These are phyloP conservation scores for Pasiphila rectangulata DNA, from an alignment of 2,888 invertebrate species.

Conservation along the genomic window DNA sequence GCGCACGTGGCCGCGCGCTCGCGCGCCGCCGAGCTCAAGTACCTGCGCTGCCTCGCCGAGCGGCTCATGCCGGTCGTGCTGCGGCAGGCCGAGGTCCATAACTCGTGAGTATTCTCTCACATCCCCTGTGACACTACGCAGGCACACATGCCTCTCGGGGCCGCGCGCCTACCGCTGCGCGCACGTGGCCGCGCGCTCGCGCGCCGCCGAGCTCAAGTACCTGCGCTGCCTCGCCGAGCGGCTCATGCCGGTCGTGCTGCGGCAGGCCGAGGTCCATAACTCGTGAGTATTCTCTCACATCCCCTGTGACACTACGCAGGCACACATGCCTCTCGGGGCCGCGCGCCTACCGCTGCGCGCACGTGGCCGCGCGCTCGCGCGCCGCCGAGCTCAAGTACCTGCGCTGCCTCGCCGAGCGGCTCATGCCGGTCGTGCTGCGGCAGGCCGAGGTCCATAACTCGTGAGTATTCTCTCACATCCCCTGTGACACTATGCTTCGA, in stretches of 20 bases:
- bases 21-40: conserved; percentile 83
- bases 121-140: no score
- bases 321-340: no score
- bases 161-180: conserved; percentile 18
- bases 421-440: no score
- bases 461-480: no score
- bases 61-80: conserved; percentile 83
- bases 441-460: no score
- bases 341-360: no score
- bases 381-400: no score
- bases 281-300: conserved; percentile 64
- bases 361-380: no score
- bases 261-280: conserved; percentile 75
- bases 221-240: conserved; percentile 82
- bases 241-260: conserved; percentile 82
- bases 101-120: conserved; percentile 67
- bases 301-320: no score
- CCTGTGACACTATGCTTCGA: no score
- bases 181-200: conserved; percentile 84
- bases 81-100: conserved; percentile 74
- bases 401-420: no score
- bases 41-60: conserved; percentile 82
- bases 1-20: conserved; percentile 84
- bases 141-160: conserved; percentile 30
- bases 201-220: conserved; percentile 84